Base-by-base conservation (phyloP, 1,140 invertebrate species). In the Hermetia illucens region DNA sequence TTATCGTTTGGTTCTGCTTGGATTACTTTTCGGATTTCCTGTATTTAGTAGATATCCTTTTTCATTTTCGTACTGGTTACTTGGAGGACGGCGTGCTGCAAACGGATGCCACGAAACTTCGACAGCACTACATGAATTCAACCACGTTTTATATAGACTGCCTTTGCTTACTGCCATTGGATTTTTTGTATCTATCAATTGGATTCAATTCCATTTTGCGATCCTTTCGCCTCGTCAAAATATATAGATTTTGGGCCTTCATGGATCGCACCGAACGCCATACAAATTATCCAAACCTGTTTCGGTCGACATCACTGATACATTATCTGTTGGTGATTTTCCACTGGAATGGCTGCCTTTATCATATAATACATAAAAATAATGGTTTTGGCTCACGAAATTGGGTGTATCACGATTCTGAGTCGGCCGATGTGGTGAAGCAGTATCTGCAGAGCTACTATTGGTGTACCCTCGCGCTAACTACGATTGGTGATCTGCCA, bases 131-230 rank as follows among this genome's bases (percentile, higher is more conserved):
- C 64, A 94, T 95, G 82, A 97, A 97, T 70, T 93, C 90, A 45
- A 97, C 92, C 36, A 90, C 84, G 32, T 98, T 98, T 71, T 97
- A 98, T 72, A 90, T 97, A 63, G 94, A 98, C 72, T 94, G 89
- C 66, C 72, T 98, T 58, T 97, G 92, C 72, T 75, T 97, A 55
- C 68, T 98, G 55, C 94, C 94, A 43, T 72, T 98, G 55, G 94
- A 98, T 71, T 94, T 95, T 70, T 79, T 98, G 49, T 98, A 98
- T 66, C 71, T 98, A 51, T 96, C 92, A 56, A 90, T 97, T 62
- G 91, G 89, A 47, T 97, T 93, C 72, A 96, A 95, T 66, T 96
- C 92, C 55, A 91, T 97, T 50, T 70, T 98, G 44, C 74, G 94
- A 50, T 89, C 87, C 63, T 96, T 95, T 71, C 85, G 94, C 47